These are phyloP conservation scores for Rhagonycha fulva DNA, from an alignment of 2,888 invertebrate genomes.

Conservation along the genomic window DNA sequence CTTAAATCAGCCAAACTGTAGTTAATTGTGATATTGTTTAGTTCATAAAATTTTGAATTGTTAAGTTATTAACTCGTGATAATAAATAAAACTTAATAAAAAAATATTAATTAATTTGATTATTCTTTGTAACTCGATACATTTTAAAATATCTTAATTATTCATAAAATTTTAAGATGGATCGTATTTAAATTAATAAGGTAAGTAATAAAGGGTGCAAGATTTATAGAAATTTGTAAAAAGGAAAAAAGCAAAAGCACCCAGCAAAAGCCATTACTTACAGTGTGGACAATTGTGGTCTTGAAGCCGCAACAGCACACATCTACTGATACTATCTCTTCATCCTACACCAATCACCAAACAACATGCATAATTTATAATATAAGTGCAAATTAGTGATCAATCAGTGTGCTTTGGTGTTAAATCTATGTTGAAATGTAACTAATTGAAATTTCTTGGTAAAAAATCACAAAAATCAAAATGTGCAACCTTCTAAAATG, in stretches of 20 bases:
- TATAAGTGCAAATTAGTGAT: slow-evolving; percentile 21
- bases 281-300: slow-evolving; percentile 35
- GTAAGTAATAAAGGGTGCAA: no score
- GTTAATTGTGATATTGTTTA: no score
- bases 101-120: no score
- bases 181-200: background rate
- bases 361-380: slow-evolving; percentile 24
- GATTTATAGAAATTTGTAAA: no score
- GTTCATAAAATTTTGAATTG: background rate
- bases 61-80: no score
- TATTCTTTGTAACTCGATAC: no score
- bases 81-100: no score
- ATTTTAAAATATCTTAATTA: no score
- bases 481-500: background rate
- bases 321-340: slow-evolving; percentile 31
- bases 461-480: background rate
- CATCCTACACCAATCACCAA: slow-evolving; percentile 34
- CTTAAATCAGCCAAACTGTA: no score
- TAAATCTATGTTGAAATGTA: background rate
- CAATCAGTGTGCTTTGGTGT: background rate
- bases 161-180: background rate
- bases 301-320: slow-evolving; percentile 35
- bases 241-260: slow-evolving; percentile 4
- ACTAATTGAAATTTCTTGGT: background rate
- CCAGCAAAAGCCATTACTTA: slow-evolving; percentile 33